Percentiles rank a stretch among this genome's conserved stretches.
Evolutionary conservation across 2,888 invertebrate species (phyloP).

Genomic region (Troides oblongomaculatus): DNA sequence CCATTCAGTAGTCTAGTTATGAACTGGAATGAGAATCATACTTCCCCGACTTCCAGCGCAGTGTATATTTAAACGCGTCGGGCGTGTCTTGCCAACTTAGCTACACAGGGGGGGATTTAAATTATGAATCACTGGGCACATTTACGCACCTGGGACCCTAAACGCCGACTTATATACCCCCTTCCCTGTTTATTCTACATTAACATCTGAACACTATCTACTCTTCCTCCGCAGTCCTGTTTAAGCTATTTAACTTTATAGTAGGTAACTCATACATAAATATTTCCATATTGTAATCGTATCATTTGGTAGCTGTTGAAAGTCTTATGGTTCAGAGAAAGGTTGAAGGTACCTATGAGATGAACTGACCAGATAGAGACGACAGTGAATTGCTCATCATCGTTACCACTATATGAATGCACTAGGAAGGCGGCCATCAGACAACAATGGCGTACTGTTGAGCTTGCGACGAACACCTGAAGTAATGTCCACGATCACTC

Average conservation of each 20-base stretch:
- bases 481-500: no score
- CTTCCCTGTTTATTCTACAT: conserved; percentile 16
- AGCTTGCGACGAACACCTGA: no score
- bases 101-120: conserved; percentile 50
- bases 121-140: conserved; percentile 64
- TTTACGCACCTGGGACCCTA: conserved; percentile 54
- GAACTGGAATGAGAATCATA: background rate
- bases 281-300: no score
- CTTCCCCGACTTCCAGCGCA: background rate
- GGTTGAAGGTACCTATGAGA: no score
- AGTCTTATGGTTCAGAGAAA: no score
- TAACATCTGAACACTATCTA: background rate
- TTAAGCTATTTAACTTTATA: background rate
- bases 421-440: no score
- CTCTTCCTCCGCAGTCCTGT: background rate
- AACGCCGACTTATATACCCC: conserved; percentile 3
- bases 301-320: no score
- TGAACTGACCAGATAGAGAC: no score
- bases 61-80: background rate
- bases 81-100: background rate
- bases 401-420: no score
- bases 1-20: background rate
- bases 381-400: no score
- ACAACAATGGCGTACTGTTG: no score
- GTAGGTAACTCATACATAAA: no score